Percentiles rank a stretch among this genome's conserved stretches.
Conservation (phyloP, 1,140 invertebrate species). For the Centruroides sculpturatus region DNA sequence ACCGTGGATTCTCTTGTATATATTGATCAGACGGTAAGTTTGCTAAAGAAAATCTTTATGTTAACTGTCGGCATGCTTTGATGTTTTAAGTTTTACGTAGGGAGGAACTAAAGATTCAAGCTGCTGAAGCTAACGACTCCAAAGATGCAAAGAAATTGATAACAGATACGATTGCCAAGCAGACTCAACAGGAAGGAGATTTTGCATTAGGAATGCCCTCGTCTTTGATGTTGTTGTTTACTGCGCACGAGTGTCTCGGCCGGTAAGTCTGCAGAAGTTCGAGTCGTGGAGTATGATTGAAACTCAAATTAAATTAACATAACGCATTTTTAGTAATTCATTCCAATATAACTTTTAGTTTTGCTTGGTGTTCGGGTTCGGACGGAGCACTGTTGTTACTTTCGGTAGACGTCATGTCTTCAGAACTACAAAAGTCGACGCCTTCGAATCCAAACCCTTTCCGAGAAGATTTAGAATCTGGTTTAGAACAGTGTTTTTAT, state of each 20-base stretch:
- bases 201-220: slow-evolving; percentile 33
- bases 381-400: slow-evolving; percentile 62
- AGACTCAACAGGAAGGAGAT: slow-evolving; percentile 27
- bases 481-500: slow-evolving; percentile 73
- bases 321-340: background rate
- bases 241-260: slow-evolving; percentile 70
- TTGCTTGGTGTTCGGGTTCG: slow-evolving; percentile 52
- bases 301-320: background rate
- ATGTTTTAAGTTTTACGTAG: background rate
- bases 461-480: slow-evolving; percentile 42
- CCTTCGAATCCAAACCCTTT: slow-evolving; percentile 15
- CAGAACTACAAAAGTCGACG: slow-evolving; percentile 32
- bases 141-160: too few relatives aligned
- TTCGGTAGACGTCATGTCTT: slow-evolving; percentile 53
- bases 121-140: too few relatives aligned
- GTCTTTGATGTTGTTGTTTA: slow-evolving; percentile 61
- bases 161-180: too few relatives aligned
- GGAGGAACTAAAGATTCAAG: too few relatives aligned
- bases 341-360: background rate
- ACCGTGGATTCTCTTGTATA: slow-evolving; percentile 71
- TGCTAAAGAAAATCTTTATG: background rate
- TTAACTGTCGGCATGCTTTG: background rate
- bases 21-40: background rate
- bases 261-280: slow-evolving; percentile 27
- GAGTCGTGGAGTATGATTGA: background rate